These are phyloP conservation scores for Dendrophyllia cribrosa DNA, from an alignment of 64 coral and sea anemone genomes.

Conservation along the genomic window DNA sequence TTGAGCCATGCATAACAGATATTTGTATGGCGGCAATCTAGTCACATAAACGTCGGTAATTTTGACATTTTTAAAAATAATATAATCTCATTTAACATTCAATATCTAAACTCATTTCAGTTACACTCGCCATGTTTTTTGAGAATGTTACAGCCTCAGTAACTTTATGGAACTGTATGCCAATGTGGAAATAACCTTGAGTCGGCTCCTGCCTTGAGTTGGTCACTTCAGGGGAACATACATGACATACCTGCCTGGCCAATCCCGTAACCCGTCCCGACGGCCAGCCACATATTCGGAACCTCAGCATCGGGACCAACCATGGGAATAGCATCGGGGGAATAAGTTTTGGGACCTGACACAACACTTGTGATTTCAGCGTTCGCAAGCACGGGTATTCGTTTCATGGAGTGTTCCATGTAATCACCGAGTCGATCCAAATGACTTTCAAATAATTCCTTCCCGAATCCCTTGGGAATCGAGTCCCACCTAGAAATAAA, in stretches of 20 bases:
- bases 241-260: conserved; percentile 74
- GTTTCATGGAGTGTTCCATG: conserved; percentile 71
- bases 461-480: conserved; percentile 86
- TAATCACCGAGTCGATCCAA: conserved; percentile 83
- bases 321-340: conserved; percentile 80
- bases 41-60: no score
- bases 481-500: conserved; percentile 82
- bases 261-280: conserved; percentile 87
- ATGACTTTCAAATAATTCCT: conserved; percentile 96
- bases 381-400: conserved; percentile 72
- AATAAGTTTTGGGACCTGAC: conserved; percentile 89
- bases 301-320: conserved; percentile 80
- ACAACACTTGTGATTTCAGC: conserved; percentile 92
- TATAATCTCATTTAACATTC: no score
- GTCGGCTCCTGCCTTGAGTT: no score
- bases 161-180: no score
- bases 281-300: conserved; percentile 90
- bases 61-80: no score
- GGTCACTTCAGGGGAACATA: no score
- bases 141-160: no score
- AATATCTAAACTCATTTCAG: no score
- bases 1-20: no score
- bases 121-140: no score
- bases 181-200: no score
- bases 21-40: no score